Conservation (phyloP, 2,113 vertebrate species). For the Xenus cinereus region DNA sequence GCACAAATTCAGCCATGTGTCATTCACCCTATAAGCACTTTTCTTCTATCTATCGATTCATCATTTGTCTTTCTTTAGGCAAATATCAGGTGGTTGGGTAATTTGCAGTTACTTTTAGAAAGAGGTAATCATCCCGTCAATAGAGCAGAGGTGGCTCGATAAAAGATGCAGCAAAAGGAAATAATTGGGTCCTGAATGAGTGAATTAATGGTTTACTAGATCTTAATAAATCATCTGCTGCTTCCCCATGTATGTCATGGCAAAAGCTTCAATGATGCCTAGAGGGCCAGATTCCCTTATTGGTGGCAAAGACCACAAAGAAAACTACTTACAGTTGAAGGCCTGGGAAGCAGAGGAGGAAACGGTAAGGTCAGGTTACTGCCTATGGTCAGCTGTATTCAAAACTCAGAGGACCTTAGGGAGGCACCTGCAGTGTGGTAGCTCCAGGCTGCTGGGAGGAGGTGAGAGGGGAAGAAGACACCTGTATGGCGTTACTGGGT, state of each 20-base stretch:
- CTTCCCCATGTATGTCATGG: slow-evolving; percentile 13
- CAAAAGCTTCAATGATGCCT: neutral
- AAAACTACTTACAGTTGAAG: neutral
- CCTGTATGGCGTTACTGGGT: neutral
- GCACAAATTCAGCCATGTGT: neutral
- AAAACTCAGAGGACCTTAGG: neutral
- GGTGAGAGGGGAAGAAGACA: neutral
- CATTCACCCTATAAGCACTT: slow-evolving; percentile 4
- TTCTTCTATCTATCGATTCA: neutral
- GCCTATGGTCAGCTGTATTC: neutral
- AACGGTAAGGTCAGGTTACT: neutral
- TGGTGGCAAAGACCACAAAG: neutral
- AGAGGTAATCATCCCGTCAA: neutral
- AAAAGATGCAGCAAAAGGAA: neutral
- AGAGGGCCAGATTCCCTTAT: neutral
- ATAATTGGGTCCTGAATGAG: neutral
- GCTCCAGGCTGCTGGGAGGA: neutral
- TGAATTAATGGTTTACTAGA: slow-evolving; percentile 14
- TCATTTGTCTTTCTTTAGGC: neutral
- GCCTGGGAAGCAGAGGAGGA: slow-evolving; percentile 13
- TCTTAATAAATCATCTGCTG: slow-evolving; percentile 38
- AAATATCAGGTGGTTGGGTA: neutral
- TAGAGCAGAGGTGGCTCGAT: neutral
- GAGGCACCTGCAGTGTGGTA: fast-evolving
- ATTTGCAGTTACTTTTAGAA: neutral